phyloP scores from a whole-genome alignment of 92 coral and sea anemone genomes.

The Phenganax marumi region DNA sequence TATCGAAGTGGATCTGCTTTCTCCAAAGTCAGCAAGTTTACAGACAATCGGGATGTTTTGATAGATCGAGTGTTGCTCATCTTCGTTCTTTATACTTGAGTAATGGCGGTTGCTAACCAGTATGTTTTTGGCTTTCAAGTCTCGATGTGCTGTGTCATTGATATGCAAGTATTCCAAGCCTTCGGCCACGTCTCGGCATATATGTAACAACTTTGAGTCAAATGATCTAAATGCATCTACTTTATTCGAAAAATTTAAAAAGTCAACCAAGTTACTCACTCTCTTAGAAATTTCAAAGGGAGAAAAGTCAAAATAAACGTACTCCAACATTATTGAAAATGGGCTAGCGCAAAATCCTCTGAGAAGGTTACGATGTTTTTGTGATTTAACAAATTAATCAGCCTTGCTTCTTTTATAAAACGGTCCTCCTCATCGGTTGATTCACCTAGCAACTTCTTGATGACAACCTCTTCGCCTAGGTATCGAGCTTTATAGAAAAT shows the following conservation, averaged over 20 bases:
- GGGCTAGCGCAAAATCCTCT: not conserved
- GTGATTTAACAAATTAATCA: not conserved
- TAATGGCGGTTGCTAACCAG: conserved; percentile 8
- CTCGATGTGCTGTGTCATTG: conserved; percentile 2
- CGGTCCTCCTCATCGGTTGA: conserved; percentile 3
- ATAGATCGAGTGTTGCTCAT: not conserved
- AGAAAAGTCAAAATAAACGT: too few species aligned
- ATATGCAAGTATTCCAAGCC: not conserved
- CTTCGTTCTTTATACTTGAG: not conserved
- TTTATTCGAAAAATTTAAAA: not conserved
- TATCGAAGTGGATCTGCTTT: not conserved
- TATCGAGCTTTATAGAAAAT: too few species aligned
- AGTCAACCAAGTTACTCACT: conserved; percentile 4
- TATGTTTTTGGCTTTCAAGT: conserved; percentile 1
- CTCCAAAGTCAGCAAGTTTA: conserved; percentile 8
- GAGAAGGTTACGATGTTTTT: not conserved
- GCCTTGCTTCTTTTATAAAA: not conserved
- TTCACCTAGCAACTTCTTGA: not conserved
- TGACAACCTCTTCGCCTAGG: not conserved
- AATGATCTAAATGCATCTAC: not conserved
- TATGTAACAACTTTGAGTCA: not conserved
- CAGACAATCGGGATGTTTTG: not conserved
- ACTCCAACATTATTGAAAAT: conserved; percentile 13
- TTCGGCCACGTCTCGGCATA: not conserved
- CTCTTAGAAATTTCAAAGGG: not conserved